Evolutionary conservation across 1,140 invertebrate genomes (phyloP).

Genomic region (Pseudomyrmex cubaensis): DNA sequence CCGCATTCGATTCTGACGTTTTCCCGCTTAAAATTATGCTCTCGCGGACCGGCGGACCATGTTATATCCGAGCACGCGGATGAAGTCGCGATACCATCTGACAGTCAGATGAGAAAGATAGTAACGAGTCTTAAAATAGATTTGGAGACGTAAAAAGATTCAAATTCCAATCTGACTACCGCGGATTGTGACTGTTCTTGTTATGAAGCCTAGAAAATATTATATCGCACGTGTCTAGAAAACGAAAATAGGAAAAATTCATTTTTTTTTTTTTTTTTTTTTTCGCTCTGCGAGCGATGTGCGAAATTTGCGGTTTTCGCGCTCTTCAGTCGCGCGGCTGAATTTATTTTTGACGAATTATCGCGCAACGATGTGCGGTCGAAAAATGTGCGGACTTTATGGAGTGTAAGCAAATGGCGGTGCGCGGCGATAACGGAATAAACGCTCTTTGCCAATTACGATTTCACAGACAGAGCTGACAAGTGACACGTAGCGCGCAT

Average conservation of each 20-base stretch:
- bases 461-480: slow-evolving; percentile 46
- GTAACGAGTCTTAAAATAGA: slow-evolving; percentile 3
- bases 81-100: background rate
- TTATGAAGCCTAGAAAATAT: background rate
- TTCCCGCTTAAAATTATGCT: slow-evolving; percentile 20
- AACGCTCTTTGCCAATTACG: slow-evolving; percentile 50
- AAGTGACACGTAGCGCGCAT: slow-evolving; percentile 41
- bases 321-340: slow-evolving; percentile 13
- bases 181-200: too few relatives aligned
- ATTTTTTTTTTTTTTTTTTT: slow-evolving; percentile 14
- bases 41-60: background rate
- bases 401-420: slow-evolving; percentile 7
- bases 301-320: background rate
- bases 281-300: background rate
- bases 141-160: background rate
- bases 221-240: too few relatives aligned
- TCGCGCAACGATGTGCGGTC: background rate
- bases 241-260: background rate
- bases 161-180: background rate
- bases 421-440: slow-evolving; percentile 47
- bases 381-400: slow-evolving; percentile 14
- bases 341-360: slow-evolving; percentile 53
- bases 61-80: background rate
- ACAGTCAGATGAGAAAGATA: background rate
- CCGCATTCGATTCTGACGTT: background rate